phyloP scores from a whole-genome alignment of 2,888 invertebrate species.

The Brachycybe producta region DNA sequence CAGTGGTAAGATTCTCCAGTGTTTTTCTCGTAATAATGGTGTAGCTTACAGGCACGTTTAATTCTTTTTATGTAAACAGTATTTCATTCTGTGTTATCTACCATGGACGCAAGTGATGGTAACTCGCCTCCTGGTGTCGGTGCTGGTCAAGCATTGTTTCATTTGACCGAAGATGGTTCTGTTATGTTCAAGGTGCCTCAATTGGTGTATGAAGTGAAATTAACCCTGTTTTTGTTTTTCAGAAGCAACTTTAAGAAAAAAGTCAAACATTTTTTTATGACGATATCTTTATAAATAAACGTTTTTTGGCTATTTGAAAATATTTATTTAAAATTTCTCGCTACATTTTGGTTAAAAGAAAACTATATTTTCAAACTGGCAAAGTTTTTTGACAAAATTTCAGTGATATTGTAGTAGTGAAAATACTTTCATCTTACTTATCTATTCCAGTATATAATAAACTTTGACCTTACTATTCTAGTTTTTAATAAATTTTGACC shows the following conservation, averaged over 20 bases:
- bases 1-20: conserved; percentile 37
- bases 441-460: no score
- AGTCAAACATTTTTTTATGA: neutral
- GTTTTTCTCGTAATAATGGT: neutral
- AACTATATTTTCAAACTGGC: no score
- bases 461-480: no score
- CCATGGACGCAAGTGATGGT: conserved; percentile 16
- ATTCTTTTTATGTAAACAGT: no score
- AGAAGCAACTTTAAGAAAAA: neutral
- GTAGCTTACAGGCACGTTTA: no score
- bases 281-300: no score
- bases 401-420: neutral
- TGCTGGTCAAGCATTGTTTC: conserved; percentile 21
- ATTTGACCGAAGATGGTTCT: conserved; percentile 19
- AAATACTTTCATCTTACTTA: neutral
- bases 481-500: neutral
- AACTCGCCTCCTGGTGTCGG: conserved; percentile 19
- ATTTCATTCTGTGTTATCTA: conserved; percentile 22
- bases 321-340: no score
- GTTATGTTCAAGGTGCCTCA: conserved; percentile 20
- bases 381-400: no score
- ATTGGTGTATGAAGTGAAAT: neutral
- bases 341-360: no score
- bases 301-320: no score
- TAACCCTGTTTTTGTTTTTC: neutral